phyloP scores from a whole-genome alignment of 1,140 invertebrate genomes.

The Acromyrmex charruanus region DNA sequence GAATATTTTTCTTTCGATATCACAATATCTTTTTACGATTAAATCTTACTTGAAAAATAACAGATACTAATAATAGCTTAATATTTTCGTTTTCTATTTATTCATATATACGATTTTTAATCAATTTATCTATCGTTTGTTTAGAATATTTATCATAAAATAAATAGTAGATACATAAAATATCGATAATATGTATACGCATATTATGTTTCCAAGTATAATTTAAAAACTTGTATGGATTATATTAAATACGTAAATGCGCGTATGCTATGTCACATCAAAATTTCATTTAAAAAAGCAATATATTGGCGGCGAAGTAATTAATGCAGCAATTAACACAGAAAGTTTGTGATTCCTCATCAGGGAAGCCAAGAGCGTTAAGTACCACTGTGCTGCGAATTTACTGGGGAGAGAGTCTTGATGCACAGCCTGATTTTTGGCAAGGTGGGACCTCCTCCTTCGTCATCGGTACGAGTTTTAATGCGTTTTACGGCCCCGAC shows the following conservation, averaged over 20 bases:
- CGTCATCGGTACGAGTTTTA: slow-evolving; percentile 84
- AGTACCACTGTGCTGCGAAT: slow-evolving; percentile 78
- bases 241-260: not conserved
- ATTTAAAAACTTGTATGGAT: not conserved
- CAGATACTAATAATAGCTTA: not conserved
- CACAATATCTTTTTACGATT: not conserved
- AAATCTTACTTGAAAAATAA: not conserved
- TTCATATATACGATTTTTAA: slow-evolving; percentile 1
- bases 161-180: not conserved
- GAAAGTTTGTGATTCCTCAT: slow-evolving; percentile 27
- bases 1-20: not conserved
- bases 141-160: not conserved
- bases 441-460: slow-evolving; percentile 80
- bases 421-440: slow-evolving; percentile 82
- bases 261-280: slow-evolving; percentile 14
- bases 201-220: not conserved
- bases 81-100: not conserved
- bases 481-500: slow-evolving; percentile 83
- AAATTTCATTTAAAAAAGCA: slow-evolving; percentile 17
- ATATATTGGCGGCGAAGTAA: slow-evolving; percentile 36
- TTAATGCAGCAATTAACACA: slow-evolving; percentile 50
- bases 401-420: slow-evolving; percentile 65
- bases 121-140: not conserved
- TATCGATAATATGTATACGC: not conserved
- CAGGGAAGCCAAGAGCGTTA: slow-evolving; percentile 53